Base-by-base conservation (phyloP, 2,113 vertebrate species). In the Ammodytes marinus region DNA sequence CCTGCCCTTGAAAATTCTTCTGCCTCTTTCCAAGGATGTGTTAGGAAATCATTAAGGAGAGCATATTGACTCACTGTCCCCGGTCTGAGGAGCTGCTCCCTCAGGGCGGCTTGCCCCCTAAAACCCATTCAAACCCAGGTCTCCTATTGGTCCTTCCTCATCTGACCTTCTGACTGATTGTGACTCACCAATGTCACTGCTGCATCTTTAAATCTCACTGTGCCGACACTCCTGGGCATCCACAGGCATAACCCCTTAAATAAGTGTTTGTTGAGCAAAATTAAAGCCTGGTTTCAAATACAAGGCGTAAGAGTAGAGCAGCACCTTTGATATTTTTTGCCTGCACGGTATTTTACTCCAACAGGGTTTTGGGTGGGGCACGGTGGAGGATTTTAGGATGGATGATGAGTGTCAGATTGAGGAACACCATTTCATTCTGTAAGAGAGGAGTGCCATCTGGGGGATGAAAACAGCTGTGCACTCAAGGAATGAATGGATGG, bases 341-440 rank as follows among this genome's bases (percentile, higher is more conserved):
- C 46, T 50, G 49, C 69, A n/a, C 15, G 69, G 47, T 61, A 42
- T 77, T 27, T 27, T 45, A 70, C 35, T 45, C 68, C 42, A 58
- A 83, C 74, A 84, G 86, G 63, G 86, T 88, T 90, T 93, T 87
- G 95, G 94, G 94, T 94, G 95, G 92, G 95, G 94, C 93, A 89
- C 82, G 47, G 79, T 69, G 74, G 84, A 81, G 87, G 73, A 2
- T 55, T 82, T 90, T 89, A 84, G 82, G 74, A 77, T 82, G 83
- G 79, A 84, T 84, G 86, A 74, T 69, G 64, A 73, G 77, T 69
- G 84, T 87, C 81, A 89, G 69, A 75, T 57, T 77, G 79, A 75
- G 45, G 83, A 61, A 72, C 6, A 39, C 35, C 57, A 61, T 59
- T 84, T 84, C 35, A 64, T 83, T 78, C 39, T 14, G 73, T 73